Conservation (phyloP, 2,113 vertebrate genomes). For the Neofelis nebulosa region DNA sequence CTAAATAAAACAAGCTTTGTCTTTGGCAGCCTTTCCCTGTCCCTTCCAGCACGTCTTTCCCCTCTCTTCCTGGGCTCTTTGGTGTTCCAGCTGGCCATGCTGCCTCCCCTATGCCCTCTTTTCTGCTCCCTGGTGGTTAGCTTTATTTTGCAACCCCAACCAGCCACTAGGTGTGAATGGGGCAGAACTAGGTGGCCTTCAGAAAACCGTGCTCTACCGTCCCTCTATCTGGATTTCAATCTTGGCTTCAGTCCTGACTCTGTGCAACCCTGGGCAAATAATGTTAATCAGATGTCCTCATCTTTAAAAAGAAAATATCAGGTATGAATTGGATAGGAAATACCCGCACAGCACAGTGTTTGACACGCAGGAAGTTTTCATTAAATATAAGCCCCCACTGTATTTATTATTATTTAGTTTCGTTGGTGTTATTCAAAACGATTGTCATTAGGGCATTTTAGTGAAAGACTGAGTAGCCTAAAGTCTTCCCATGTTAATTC, state of each 20-base stretch:
- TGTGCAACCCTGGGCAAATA: neutral
- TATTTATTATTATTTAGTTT: neutral
- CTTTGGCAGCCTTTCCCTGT: neutral
- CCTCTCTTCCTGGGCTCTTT: neutral
- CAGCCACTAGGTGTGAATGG: neutral
- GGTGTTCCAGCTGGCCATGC: accelerated
- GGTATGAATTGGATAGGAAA: neutral
- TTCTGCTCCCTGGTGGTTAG: neutral
- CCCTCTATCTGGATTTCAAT: neutral
- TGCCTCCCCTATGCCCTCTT: neutral
- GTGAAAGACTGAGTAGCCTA: neutral
- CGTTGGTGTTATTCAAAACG: neutral
- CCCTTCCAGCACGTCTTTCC: neutral
- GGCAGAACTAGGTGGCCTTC: neutral
- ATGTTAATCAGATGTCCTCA: neutral
- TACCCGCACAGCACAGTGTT: accelerated
- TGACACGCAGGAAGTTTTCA: neutral
- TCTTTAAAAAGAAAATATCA: neutral
- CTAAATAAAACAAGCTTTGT: neutral
- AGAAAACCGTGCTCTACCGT: neutral
- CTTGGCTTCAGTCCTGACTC: neutral
- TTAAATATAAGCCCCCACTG: neutral
- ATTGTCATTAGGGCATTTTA: neutral
- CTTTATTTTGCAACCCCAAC: neutral
- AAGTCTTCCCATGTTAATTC: neutral